A percentile compares a stretch with the other conserved stretches of the same genome.
phyloP scores from a whole-genome alignment of 2,113 vertebrate species.

The Fulmarus glacialis region DNA sequence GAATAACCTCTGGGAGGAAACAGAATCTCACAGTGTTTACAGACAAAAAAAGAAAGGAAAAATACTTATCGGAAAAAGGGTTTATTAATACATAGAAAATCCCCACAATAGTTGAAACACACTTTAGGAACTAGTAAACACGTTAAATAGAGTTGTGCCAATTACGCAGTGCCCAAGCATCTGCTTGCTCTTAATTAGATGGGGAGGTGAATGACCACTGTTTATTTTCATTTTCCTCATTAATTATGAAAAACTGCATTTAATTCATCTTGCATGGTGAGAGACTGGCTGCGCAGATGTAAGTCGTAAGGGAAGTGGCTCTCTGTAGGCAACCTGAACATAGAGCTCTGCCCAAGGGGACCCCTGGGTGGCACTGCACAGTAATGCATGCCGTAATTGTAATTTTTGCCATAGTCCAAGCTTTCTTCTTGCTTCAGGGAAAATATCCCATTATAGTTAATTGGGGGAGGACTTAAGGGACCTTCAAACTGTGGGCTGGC shows the following conservation, averaged over 20 bases:
- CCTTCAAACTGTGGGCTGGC: constrained; percentile 92
- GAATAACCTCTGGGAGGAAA: constrained; percentile 50
- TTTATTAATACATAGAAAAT: constrained; percentile 78
- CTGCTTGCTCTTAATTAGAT: constrained; percentile 87
- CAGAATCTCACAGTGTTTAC: constrained; percentile 74
- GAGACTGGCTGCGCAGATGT: constrained; percentile 95
- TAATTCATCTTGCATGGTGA: constrained; percentile 95
- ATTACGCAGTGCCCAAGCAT: constrained; percentile 79
- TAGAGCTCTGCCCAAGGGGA: constrained; percentile 91
- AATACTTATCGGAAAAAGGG: constrained; percentile 70
- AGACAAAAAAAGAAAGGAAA: constrained; percentile 67
- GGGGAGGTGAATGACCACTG: constrained; percentile 86
- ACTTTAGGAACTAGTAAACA: constrained; percentile 80
- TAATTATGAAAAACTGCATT: constrained; percentile 97
- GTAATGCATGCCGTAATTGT: constrained; percentile 97
- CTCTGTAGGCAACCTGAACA: constrained; percentile 96
- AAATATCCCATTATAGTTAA: constrained; percentile 99
- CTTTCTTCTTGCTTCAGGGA: constrained; percentile 97
- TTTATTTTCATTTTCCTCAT: constrained; percentile 89
- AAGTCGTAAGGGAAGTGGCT: constrained; percentile 96
- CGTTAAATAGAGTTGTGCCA: constrained; percentile 80
- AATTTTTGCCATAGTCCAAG: constrained; percentile 93
- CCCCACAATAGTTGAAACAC: constrained; percentile 80
- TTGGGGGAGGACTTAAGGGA: constrained; percentile 92
- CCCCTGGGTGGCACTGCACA: constrained; percentile 91